Base-by-base conservation (phyloP, 2,888 invertebrate species). In the Heliconius ethilla region DNA sequence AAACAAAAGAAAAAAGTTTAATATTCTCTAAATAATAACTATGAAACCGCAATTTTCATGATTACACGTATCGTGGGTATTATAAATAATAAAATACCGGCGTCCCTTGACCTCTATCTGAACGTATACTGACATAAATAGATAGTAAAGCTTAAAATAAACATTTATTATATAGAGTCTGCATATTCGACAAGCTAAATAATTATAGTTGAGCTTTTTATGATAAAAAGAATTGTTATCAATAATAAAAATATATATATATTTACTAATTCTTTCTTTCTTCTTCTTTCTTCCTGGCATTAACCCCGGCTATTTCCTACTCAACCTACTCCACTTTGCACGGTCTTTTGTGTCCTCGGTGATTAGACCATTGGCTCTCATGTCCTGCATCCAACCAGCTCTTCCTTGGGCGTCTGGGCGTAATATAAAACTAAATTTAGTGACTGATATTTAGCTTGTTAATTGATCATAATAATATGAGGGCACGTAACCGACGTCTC, bases 401-500 rank as follows among this genome's bases (percentile, higher is more conserved):
- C 29, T 29, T 29, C 29, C 29, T 29, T 29, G 29, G 29, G 29
- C 29, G 29, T 29, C 29, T 3, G 29, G 29, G 29, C 3, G 29
- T 29, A 29, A 29, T 29, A 6, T 59, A 59, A 72, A 72, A 33
- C 6, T 33, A 63, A 25, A 59, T 73, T 55, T 59, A 40, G 25
- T 15, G 18, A 63, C 13, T 25, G n/a, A 73, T 62, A 13, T 18
- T 73, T 25, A 25, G 18, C 5, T 62, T 15, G 25, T 27, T 33
- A 40, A 51, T 62, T 70, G 22, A 18, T n/a, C 55, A 72, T 67
- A 22, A 37, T 18, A 2, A 51, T 72, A 77, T 27, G 29, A 74
- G 45, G 51, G 45, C 76, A 75, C 80, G 78, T 70, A n/a, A 72
- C 62, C 75, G 75, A 67, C 70, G 75, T 79, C 70, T 63, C 62